Conservation (phyloP, 2,113 vertebrate species). For the Macaca mulatta region DNA sequence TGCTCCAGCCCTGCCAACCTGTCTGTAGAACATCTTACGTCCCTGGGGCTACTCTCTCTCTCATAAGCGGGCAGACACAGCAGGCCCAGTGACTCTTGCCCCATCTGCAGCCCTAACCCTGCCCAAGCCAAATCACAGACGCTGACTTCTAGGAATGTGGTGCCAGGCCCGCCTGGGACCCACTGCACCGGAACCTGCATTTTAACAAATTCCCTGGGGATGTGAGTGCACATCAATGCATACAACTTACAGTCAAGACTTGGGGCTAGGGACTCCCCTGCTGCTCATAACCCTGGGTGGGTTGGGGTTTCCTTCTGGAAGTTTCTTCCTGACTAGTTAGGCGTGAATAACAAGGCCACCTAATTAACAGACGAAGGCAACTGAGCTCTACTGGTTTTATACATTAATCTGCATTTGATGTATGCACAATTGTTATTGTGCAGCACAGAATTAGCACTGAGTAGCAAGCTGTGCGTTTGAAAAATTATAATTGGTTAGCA, state of each 20-base stretch:
- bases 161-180: neutral
- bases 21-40: neutral
- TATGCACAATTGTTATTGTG: accelerated
- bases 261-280: neutral
- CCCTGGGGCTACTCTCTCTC: neutral
- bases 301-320: neutral
- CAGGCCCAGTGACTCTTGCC: neutral
- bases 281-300: neutral
- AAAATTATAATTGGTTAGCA: accelerated
- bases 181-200: neutral
- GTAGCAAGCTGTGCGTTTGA: neutral
- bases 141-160: too few relatives aligned
- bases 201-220: neutral
- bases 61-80: too few relatives aligned
- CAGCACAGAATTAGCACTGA: neutral
- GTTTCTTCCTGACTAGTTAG: neutral
- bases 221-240: neutral
- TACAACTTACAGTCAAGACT: neutral
- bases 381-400: neutral
- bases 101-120: neutral
- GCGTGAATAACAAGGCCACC: neutral
- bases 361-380: accelerated
- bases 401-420: neutral
- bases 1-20: too few relatives aligned
- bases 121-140: neutral